Base-by-base conservation (phyloP, 2,797 vertebrate genomes). In the Gymnoscopelus microlampas region DNA sequence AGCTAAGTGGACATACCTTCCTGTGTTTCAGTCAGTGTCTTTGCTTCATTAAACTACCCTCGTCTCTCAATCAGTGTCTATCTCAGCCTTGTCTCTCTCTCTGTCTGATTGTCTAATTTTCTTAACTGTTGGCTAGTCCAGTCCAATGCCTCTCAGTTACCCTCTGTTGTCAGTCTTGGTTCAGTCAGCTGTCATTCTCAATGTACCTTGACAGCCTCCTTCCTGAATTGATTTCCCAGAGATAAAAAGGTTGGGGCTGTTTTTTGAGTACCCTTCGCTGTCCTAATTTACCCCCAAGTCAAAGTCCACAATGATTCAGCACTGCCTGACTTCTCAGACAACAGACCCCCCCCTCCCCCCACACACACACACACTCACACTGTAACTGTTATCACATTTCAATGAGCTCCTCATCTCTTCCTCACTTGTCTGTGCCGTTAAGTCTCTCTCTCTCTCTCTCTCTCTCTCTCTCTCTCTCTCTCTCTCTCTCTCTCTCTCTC, bases 1-100 rank as follows among this genome's bases (percentile, higher is more conserved):
- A 19, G 15, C 80, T 67, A 82, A 85, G 29, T 51, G 3, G 5
- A 70, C 53, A 10, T 60, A 64, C 61, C 68, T 79, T 83, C 59
- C 61, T 70, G 56, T 67, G 56, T 53, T 61, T 57, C 54, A 77
- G 26, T 51, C 44, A 53, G 14, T 54, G 48, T 29, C 19, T 65
- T 32, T 47, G 35, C 35, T 39, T 7, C 29, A 32, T 32, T 32
- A 32, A 4, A 32, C 29, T 32, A 32, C 29, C 29, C 29, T 32
- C 3, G 29, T 32, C 29, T 32, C 29, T 32, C 29, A 32, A 32
- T 32, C 29, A 4, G 29, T 32, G 29, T 32, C 29, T 29, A 32
- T 32, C 29, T 32, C 3, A 5, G 29, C 32, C 32, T 35, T 35
- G 32, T 35, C 32, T 29, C 3, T 29, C 3, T 29, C 26, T 29